Percentiles rank a stretch among this genome's conserved stretches.
phyloP scores from a whole-genome alignment of 2,888 invertebrate species.

The Halocaridina rubra region DNA sequence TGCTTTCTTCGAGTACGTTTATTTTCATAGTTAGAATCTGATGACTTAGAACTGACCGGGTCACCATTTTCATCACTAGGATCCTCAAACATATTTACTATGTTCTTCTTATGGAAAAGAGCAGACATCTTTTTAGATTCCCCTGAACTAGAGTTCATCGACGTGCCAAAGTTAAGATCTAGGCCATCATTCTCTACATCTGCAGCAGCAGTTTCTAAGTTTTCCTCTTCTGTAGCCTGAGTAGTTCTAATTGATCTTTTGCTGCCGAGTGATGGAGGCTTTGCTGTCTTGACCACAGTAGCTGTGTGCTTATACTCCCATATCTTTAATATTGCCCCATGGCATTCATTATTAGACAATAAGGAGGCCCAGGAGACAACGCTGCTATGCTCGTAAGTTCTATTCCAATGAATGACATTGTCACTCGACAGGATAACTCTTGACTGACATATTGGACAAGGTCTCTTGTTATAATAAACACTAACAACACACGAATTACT shows the following conservation, averaged over 20 bases:
- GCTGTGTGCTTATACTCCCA: constrained; percentile 40
- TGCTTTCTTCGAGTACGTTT: constrained; percentile 20
- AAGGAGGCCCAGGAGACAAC: constrained; percentile 43
- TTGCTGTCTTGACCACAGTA: constrained; percentile 17
- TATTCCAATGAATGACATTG: constrained; percentile 14
- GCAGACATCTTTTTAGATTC: neutral
- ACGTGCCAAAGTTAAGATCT: neutral
- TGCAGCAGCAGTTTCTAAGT: constrained; percentile 43
- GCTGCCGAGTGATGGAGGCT: constrained; percentile 7
- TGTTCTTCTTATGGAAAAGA: neutral
- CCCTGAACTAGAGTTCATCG: neutral
- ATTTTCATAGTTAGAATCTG: constrained; percentile 24
- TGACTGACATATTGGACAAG: constrained; percentile 42
- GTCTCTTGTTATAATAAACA: constrained; percentile 2
- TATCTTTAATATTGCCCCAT: constrained; percentile 39
- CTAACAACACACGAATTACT: constrained; percentile 9
- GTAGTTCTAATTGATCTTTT: constrained; percentile 47
- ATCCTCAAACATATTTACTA: neutral
- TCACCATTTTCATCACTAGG: neutral
- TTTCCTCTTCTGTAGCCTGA: constrained; percentile 18
- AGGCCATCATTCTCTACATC: constrained; percentile 4
- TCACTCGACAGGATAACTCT: neutral
- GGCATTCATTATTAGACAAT: constrained; percentile 15
- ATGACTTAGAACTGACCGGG: neutral
- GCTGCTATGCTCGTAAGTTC: constrained; percentile 33